Conservation (phyloP, 2,888 invertebrate species). For the Imbricaverruca yamaguchii region DNA sequence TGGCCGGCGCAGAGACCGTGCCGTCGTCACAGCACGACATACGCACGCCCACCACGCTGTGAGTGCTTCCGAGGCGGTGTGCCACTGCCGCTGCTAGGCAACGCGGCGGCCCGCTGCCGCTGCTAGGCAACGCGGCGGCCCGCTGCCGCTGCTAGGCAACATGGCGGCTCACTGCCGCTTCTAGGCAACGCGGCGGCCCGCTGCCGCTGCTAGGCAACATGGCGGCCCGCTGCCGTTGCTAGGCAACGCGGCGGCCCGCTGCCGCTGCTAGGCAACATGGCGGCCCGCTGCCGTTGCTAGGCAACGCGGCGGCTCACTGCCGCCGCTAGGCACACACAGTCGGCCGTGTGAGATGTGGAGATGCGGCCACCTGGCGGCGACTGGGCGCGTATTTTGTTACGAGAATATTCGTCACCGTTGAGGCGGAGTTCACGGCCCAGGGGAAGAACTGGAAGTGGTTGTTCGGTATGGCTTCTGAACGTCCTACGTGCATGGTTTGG, state of each 20-base stretch:
- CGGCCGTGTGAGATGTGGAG: no score
- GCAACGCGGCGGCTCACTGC: no score
- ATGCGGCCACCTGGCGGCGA: no score
- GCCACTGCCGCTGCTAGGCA: background rate
- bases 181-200: background rate
- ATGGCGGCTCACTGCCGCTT: background rate
- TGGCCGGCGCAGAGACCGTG: background rate
- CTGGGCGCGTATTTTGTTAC: no score
- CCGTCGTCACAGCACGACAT: background rate
- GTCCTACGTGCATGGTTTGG: no score
- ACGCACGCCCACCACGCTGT: background rate
- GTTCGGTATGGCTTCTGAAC: no score
- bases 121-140: background rate
- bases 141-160: no score
- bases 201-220: background rate
- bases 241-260: background rate
- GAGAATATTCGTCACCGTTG: no score
- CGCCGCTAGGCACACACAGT: no score
- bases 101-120: background rate
- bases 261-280: background rate
- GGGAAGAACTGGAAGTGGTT: no score
- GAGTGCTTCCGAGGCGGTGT: background rate
- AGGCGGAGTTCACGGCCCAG: no score
- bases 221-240: no score
- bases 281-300: background rate